These are phyloP conservation scores for Agapetus fuscipes DNA, from an alignment of 2,888 invertebrate genomes.

Conservation along the genomic window DNA sequence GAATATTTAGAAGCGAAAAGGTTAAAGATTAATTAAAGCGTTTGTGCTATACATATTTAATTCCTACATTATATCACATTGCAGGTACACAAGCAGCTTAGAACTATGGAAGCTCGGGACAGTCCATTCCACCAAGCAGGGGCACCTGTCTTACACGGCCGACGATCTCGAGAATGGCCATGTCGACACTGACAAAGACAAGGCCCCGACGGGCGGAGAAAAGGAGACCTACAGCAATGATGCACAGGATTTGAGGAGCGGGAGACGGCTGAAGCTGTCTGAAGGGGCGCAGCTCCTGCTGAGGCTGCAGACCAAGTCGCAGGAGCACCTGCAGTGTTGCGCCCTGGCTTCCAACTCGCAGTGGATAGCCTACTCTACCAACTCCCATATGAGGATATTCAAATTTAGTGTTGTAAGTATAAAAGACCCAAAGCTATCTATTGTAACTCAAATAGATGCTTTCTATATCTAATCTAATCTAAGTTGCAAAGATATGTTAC, in stretches of 20 bases:
- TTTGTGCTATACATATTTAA: too few species aligned
- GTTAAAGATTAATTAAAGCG: too few species aligned
- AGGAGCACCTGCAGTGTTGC: slow-evolving; percentile 59
- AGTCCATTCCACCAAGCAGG: slow-evolving; percentile 25
- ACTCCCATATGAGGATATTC: slow-evolving; percentile 54
- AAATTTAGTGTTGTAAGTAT: slow-evolving; percentile 47
- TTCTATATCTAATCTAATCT: too few species aligned
- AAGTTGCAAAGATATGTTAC: too few species aligned
- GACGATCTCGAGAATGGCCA: slow-evolving; percentile 24
- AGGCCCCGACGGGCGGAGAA: slow-evolving; percentile 30
- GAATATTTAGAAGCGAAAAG: too few species aligned
- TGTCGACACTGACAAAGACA: slow-evolving; percentile 23
- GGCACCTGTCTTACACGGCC: slow-evolving; percentile 17
- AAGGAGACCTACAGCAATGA: slow-evolving; percentile 26
- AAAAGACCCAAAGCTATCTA: too few species aligned
- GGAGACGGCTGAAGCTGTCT: slow-evolving; percentile 31
- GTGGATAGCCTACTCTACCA: slow-evolving; percentile 68
- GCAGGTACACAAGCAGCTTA: slow-evolving; percentile 41
- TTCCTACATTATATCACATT: too few species aligned
- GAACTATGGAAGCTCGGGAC: slow-evolving; percentile 54
- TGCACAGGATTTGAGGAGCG: slow-evolving; percentile 26
- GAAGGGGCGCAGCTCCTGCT: slow-evolving; percentile 59
- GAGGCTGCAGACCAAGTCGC: slow-evolving; percentile 53
- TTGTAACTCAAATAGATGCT: too few species aligned
- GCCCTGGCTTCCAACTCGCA: slow-evolving; percentile 61